Base-by-base conservation (phyloP, 2,888 invertebrate genomes). In the Teleiodes luculella region DNA sequence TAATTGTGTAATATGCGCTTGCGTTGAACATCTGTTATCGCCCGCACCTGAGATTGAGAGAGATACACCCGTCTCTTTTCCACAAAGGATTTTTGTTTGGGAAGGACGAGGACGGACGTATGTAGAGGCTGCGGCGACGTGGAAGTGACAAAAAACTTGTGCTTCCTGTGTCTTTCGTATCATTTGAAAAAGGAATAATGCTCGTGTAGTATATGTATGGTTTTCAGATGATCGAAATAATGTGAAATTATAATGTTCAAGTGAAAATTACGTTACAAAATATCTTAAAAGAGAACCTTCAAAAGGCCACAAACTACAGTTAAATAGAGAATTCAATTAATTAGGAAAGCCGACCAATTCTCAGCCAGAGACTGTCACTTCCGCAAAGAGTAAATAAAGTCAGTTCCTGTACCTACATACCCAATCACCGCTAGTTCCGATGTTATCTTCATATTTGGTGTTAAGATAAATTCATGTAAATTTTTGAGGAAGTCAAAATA, bases 111-210 rank as follows among this genome's bases (percentile, higher is more conserved):
- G 72, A 53, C 24, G 14, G 68, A 83, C 54, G 60, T 31, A 45
- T 57, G 65, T 57, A 61, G 64, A 74, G 74, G 78, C 73, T 73
- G 67, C 66, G 70, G 70, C 77, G 75, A 82, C 74, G 83, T 83
- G 88, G 89, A 89, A 89, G 87, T 88, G 85, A 89, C 89, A 88
- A 89, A n/a, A 88, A 89, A 87, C 82, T 81, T 77, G 69, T 71
- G 86, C 86, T 89, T 89, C 88, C 89, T 89, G 89, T 89, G 87
- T 87, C 87, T 89, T 87, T 87, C 76, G 84, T 86, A 88, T 88
- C 83, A 86, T 87, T 86, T 83, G 84, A 84, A 88, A 86, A 86
- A 83, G 83, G 83, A 86, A 85, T 87, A 84, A 80, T 77, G 79
- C 65, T 74, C 7, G 49, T 54, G 59, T 59, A 80, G 86, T 81